phyloP scores from a whole-genome alignment of 37 sponge, comb jelly and placozoan genomes.

The Cladorhizidae sp. region DNA sequence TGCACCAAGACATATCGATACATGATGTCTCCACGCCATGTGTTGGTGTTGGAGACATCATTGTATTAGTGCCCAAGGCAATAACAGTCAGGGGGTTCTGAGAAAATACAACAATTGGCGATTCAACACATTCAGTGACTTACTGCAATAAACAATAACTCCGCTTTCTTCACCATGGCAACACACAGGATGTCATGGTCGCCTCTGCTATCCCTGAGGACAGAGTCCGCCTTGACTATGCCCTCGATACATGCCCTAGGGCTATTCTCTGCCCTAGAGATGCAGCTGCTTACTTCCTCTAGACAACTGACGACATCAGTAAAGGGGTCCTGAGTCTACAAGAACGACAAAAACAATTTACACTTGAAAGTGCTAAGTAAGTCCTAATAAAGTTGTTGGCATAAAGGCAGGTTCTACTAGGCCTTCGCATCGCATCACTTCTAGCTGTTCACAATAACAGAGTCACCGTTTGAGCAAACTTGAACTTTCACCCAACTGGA shows the following conservation, averaged over 20 bases:
- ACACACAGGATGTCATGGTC: slow-evolving; percentile 32
- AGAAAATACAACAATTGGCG: neutral
- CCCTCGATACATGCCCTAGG: slow-evolving; percentile 23
- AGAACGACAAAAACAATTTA: neutral
- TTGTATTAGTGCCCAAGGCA: no score
- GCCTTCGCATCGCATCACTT: no score
- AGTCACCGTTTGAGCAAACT: no score
- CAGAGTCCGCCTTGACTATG: slow-evolving; percentile 25
- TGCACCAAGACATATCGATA: no score
- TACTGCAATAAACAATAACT: slow-evolving; percentile 41
- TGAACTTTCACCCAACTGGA: no score
- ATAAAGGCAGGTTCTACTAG: no score
- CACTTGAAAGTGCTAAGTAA: no score
- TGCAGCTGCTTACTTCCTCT: slow-evolving; percentile 16
- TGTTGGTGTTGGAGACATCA: no score
- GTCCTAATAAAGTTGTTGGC: no score
- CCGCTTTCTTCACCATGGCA: slow-evolving; percentile 31
- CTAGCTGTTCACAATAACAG: no score
- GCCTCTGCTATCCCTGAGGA: slow-evolving; percentile 17
- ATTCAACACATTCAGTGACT: neutral
- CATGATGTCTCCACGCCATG: no score
- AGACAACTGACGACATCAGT: slow-evolving; percentile 17
- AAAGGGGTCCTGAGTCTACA: neutral
- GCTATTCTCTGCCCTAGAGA: slow-evolving; percentile 16
- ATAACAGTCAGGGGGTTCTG: neutral